These are phyloP conservation scores for Tamandua tetradactyla DNA, from an alignment of 2,797 vertebrate genomes.

Conservation along the genomic window DNA sequence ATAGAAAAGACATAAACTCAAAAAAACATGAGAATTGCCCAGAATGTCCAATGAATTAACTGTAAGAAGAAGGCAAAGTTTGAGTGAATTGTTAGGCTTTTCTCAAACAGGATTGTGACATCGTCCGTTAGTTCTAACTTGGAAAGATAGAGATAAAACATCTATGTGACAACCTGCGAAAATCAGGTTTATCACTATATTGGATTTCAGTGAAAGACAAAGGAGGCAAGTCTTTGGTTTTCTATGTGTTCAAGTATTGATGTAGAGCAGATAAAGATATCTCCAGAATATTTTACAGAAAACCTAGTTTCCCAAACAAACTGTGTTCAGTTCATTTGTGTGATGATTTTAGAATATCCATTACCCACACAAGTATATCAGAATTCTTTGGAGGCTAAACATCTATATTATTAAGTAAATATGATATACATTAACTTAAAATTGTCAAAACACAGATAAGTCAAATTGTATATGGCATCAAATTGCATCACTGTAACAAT, in stretches of 20 bases:
- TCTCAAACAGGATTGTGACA: background rate
- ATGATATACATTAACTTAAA: too few species aligned
- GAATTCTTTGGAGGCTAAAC: background rate
- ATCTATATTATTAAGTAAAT: too few species aligned
- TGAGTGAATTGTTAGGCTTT: background rate
- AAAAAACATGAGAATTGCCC: background rate
- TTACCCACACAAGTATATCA: background rate
- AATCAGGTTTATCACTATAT: background rate
- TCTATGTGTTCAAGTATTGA: background rate
- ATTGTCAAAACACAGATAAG: background rate
- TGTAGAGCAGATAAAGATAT: background rate
- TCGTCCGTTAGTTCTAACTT: background rate
- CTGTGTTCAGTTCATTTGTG: background rate
- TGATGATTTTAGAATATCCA: background rate
- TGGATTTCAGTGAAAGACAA: conserved; percentile 1
- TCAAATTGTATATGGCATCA: background rate
- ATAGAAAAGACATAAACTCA: background rate
- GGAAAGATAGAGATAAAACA: conserved; percentile 35
- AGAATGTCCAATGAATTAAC: background rate
- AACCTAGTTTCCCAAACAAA: background rate
- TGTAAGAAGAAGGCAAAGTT: background rate
- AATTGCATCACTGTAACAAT: background rate
- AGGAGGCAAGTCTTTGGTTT: background rate
- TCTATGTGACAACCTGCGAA: background rate
- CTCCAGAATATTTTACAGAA: background rate